Base-by-base conservation (phyloP, 2,113 vertebrate species). In the Thunnus maccoyii region DNA sequence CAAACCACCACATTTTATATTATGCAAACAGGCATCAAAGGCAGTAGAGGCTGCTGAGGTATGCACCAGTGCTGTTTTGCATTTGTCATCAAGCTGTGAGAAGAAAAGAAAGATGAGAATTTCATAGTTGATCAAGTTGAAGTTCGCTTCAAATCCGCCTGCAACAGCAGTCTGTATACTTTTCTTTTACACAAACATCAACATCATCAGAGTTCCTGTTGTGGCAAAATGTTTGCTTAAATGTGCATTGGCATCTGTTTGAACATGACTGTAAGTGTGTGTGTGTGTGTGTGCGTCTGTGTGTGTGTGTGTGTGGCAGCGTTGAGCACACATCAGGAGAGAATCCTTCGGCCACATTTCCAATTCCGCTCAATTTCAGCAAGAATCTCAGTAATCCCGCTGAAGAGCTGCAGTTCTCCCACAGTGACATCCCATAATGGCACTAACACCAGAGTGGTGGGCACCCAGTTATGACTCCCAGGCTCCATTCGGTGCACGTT, bases 381-480 rank as follows among this genome's bases (percentile, higher is more conserved):
- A 84, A 81, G 91, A 93, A 93, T 92, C 92, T 93, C 85, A 55
- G 87, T 94, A 94, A 94, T 94, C 93, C 93, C 46, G 72, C 90
- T 94, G 93, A 94, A 94, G 93, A 93, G 92, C 89, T 62, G 86
- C 87, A 69, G 84, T 93, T 93, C 90, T 92, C 91, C 92, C 90
- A 90, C 91, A 91, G 91, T 92, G 93, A 94, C 93, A 94, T 93
- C 92, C 92, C 90, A 92, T 94, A 94, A 94, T 94, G 88, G 92
- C 85, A 92, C 93, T 94, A 94, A 91, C 92, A 84, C 87, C 91
- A 72, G 78, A 92, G 93, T 90, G 92, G 86, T 88, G 91, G 89
- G 91, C 91, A 88, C 91, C 92, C 86, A 89, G 92, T 91, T 93
- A 94, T 69, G 73, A 86, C 88, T 89, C 85, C 86, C 66, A 61